Evolutionary conservation across 2,888 invertebrate species (phyloP), one percentile per base, ranked within the genome.

Genomic region (Urechis unicinctus): DNA sequence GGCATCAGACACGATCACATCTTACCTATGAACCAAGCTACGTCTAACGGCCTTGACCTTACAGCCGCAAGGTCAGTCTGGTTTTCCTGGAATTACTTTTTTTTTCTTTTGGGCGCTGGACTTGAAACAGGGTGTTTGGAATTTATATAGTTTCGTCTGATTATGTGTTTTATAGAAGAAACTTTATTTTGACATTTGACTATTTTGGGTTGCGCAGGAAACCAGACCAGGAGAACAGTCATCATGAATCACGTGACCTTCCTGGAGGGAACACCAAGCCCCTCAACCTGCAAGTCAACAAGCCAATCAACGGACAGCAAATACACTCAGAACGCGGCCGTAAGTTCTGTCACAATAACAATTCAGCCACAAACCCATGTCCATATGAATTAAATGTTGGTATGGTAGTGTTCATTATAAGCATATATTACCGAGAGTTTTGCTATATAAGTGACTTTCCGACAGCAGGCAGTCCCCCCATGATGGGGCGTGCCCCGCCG

Each of bases 261-360:
- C n/a, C n/a, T n/a, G n/a, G n/a, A n/a, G n/a, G n/a, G n/a, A n/a
- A n/a, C n/a, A n/a, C 30, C 26, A 30, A 41, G 17, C 52, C 52
- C 17, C 52, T 52, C 26, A 52, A 52, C 52, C 44, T 52, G 3
- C 43, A 52, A 42, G 29, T 43, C 28, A 42, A 52, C 5, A 52
- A 52, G 52, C 41, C 25, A 36, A 25, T 36, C 21, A 17, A 24
- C 21, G 36, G 36, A 13, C 36, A 36, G 36, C 36, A 36, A 36
- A 36, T 36, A 17, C 9, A 36, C 36, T 13, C 9, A 36, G 36
- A 36, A 36, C 17, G 9, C 36, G 36, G 17, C 17, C 9, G 36
- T 36, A 9, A 36, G 36, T 36, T 9, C 17, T 36, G 36, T 36
- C 36, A 36, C 17, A 17, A 36, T 17, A 13, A 17, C 9, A 36